phyloP scores from a whole-genome alignment of 1,140 invertebrate species.

The Dufourea novaeangliae region DNA sequence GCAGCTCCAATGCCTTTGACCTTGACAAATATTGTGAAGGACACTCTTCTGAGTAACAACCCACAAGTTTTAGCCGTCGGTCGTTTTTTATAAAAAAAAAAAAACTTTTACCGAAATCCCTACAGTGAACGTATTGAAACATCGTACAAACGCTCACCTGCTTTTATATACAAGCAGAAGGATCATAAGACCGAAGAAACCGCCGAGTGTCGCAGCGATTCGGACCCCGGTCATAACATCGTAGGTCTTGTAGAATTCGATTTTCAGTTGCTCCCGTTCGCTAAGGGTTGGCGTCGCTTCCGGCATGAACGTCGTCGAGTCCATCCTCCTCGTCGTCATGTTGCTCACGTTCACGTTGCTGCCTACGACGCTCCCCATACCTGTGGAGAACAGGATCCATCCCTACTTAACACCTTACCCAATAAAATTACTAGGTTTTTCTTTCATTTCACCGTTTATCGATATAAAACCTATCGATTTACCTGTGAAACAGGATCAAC shows the following conservation, averaged over 20 bases:
- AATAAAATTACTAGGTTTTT: no score
- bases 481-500: no score
- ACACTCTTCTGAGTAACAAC: no score
- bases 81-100: no score
- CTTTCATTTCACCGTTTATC: no score
- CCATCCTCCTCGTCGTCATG: constrained; percentile 67
- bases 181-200: constrained; percentile 94
- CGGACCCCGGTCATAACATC: constrained; percentile 95
- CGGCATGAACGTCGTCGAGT: constrained; percentile 74
- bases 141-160: constrained; percentile 75
- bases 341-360: constrained; percentile 68
- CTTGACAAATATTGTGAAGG: no score
- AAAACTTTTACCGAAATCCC: no score
- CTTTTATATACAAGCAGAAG: constrained; percentile 94
- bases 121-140: neutral
- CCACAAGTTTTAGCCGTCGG: no score
- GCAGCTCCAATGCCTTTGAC: no score
- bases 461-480: no score
- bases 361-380: constrained; percentile 76
- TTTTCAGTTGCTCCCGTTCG: constrained; percentile 84
- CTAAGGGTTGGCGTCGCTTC: constrained; percentile 77
- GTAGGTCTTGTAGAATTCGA: constrained; percentile 93
- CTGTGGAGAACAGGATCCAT: constrained; percentile 55
- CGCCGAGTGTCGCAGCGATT: constrained; percentile 93
- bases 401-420: neutral